Percentiles rank a stretch among this genome's conserved stretches.
Conservation (phyloP, 1,140 invertebrate genomes). For the Drosophila subpulchrella region DNA sequence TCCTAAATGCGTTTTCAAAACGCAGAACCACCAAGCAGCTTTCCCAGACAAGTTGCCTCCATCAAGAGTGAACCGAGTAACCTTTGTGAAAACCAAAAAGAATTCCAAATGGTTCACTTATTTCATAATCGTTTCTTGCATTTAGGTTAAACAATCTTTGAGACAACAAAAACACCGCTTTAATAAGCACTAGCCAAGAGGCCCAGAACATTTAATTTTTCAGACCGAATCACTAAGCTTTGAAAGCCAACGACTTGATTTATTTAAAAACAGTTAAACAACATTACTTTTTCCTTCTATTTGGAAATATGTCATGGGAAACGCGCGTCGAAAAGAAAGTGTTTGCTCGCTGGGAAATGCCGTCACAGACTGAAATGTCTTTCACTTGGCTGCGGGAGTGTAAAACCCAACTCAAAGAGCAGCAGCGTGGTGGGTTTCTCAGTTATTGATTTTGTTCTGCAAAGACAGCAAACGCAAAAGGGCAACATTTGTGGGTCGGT, state of each 20-base stretch:
- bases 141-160: slow-evolving; percentile 63
- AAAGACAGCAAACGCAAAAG: slow-evolving; percentile 53
- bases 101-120: slow-evolving; percentile 54
- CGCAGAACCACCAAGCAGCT: background rate
- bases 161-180: slow-evolving; percentile 1
- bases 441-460: slow-evolving; percentile 69
- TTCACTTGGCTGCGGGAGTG: slow-evolving; percentile 5
- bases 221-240: background rate
- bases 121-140: slow-evolving; percentile 73
- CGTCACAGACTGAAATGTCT: slow-evolving; percentile 68
- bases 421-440: slow-evolving; percentile 59
- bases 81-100: slow-evolving; percentile 13
- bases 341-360: slow-evolving; percentile 64
- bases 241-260: background rate
- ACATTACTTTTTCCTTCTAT: slow-evolving; percentile 21
- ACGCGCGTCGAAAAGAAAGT: slow-evolving; percentile 19
- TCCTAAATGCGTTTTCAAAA: slow-evolving; percentile 18
- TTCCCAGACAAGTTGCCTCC: slow-evolving; percentile 4
- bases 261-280: slow-evolving; percentile 41
- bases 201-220: slow-evolving; percentile 6
- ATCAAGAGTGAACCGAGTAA: slow-evolving; percentile 3
- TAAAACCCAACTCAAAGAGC: slow-evolving; percentile 31
- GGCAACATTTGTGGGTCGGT: slow-evolving; percentile 51
- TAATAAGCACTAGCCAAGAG: slow-evolving; percentile 1
- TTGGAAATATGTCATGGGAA: slow-evolving; percentile 10